A percentile compares a stretch with the other conserved stretches of the same genome.
Conservation (phyloP, 1,140 invertebrate genomes). For the Eumaeus atala region DNA sequence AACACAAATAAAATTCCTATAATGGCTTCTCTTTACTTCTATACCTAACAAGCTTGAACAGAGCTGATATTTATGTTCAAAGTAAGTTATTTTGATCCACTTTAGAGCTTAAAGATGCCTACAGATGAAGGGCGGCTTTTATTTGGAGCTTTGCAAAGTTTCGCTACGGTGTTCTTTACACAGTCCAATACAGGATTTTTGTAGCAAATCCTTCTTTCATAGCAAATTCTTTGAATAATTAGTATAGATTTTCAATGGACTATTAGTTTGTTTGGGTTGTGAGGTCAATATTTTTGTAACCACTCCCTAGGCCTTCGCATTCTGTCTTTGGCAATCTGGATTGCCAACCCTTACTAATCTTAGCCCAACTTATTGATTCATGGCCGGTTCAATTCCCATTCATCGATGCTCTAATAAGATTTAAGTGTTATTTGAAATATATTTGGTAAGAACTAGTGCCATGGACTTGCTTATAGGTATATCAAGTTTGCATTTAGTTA, state of each 20-base stretch:
- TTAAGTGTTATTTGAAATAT: no score
- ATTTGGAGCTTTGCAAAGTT: neutral
- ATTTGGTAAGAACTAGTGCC: no score
- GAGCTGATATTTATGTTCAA: neutral
- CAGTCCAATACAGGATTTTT: neutral
- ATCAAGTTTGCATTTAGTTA: no score
- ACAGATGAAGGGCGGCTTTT: neutral
- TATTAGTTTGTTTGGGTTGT: neutral
- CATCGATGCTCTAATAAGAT: no score
- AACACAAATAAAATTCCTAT: no score
- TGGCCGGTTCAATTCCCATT: no score
- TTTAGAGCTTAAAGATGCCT: slow-evolving; percentile 1
- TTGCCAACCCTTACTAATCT: no score
- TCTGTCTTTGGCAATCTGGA: no score
- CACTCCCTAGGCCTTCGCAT: no score
- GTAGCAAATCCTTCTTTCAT: neutral
- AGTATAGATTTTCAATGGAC: neutral
- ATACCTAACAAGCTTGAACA: neutral
- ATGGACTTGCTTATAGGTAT: no score
- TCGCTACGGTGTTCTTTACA: neutral
- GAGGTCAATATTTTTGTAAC: neutral
- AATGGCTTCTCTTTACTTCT: no score
- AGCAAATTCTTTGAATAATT: neutral
- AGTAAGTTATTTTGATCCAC: slow-evolving; percentile 3
- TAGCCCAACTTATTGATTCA: no score